A percentile compares a stretch with the other conserved stretches of the same genome.
Evolutionary conservation across 1,140 invertebrate species (phyloP).

Genomic region (Ceratina calcarata): DNA sequence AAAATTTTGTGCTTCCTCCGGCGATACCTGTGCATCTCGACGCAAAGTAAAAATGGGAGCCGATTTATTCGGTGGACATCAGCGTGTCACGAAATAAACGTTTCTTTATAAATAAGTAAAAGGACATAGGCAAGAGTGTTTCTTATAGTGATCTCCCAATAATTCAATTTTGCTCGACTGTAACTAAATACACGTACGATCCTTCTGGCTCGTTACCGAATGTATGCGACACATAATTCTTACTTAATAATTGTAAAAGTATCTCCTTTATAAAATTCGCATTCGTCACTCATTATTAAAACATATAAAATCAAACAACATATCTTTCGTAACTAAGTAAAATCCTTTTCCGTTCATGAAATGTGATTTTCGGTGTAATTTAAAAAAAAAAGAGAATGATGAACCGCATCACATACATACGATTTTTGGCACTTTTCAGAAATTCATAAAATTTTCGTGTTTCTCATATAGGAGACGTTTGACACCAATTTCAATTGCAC

Average conservation of each 20-base stretch:
- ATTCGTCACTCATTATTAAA: conserved; percentile 3
- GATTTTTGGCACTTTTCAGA: conserved; percentile 49
- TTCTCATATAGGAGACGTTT: conserved; percentile 3
- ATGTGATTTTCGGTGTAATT: not conserved
- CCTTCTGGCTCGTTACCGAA: conserved; percentile 27
- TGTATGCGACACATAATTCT: conserved; percentile 17
- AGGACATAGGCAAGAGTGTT: conserved; percentile 11
- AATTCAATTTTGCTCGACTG: conserved; percentile 14
- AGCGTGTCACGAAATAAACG: not conserved
- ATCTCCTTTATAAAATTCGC: not conserved
- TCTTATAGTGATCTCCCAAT: conserved; percentile 3
- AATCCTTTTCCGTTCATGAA: not conserved
- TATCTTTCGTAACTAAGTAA: conserved; percentile 1
- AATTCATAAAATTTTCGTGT: conserved; percentile 24
- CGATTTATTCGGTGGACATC: not conserved
- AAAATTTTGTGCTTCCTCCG: conserved; percentile 17
- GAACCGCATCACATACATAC: conserved; percentile 34
- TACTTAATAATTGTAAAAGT: conserved; percentile 12
- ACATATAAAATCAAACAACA: conserved; percentile 21
- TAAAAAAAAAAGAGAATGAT: not conserved
- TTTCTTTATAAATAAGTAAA: conserved; percentile 21
- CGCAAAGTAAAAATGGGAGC: conserved; percentile 12
- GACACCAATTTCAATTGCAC: conserved; percentile 39
- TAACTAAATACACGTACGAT: conserved; percentile 39
- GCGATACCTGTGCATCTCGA: conserved; percentile 18